These are phyloP conservation scores for Lordiphosa clarofinis DNA, from an alignment of 1,140 invertebrate species.

Conservation along the genomic window DNA sequence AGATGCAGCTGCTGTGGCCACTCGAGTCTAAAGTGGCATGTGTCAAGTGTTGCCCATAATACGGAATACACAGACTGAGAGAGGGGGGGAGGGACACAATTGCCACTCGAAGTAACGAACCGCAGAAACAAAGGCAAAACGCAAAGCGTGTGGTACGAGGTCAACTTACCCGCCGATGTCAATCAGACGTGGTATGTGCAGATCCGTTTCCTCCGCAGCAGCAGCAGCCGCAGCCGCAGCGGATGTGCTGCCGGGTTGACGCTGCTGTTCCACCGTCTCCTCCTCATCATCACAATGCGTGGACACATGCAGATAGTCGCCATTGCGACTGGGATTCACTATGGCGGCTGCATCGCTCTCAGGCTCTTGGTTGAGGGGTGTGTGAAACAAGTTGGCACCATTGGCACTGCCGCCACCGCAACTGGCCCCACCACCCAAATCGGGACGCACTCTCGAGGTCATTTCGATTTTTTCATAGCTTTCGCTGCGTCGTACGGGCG, in stretches of 20 bases:
- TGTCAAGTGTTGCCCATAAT: slow-evolving; percentile 79
- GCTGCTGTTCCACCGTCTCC: slow-evolving; percentile 71
- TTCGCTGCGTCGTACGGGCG: slow-evolving; percentile 81
- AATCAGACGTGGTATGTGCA: slow-evolving; percentile 82
- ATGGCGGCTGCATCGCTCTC: slow-evolving; percentile 51
- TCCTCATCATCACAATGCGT: slow-evolving; percentile 83
- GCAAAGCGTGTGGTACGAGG: not conserved
- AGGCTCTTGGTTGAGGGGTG: slow-evolving; percentile 50
- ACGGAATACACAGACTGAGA: slow-evolving; percentile 34
- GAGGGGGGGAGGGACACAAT: slow-evolving; percentile 57
- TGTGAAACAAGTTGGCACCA: slow-evolving; percentile 61
- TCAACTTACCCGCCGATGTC: slow-evolving; percentile 80
- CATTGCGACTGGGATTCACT: slow-evolving; percentile 81
- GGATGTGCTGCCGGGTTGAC: slow-evolving; percentile 22
- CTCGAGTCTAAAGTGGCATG: slow-evolving; percentile 58
- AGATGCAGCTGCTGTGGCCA: not conserved
- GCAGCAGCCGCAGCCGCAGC: too few species aligned
- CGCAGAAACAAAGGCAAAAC: slow-evolving; percentile 52
- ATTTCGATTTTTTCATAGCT: slow-evolving; percentile 89
- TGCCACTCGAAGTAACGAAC: slow-evolving; percentile 76
- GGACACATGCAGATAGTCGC: slow-evolving; percentile 86
- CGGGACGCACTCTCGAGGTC: slow-evolving; percentile 77
- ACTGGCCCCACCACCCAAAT: slow-evolving; percentile 78
- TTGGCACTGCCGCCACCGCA: slow-evolving; percentile 76
- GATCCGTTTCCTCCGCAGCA: slow-evolving; percentile 80